Percentiles rank a stretch among this genome's conserved stretches.
Evolutionary conservation across 30 jellyfish, hydroid and myxozoan genomes (phyloP).

Genomic region (Turritopsis rubra): DNA sequence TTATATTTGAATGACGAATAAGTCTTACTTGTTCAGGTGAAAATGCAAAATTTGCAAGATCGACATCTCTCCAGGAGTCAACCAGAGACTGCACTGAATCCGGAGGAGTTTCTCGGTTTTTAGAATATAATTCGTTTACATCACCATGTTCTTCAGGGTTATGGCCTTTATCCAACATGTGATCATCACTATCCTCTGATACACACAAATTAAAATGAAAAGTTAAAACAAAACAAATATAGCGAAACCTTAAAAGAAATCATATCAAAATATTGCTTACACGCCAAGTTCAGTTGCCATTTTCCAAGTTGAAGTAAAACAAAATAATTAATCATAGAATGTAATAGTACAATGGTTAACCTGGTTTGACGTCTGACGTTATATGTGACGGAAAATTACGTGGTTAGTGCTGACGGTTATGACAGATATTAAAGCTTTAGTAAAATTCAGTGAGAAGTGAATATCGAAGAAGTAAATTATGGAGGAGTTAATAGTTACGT

Average conservation of each 20-base stretch:
- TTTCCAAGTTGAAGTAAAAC: not conserved
- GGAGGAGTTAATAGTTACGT: too few species aligned
- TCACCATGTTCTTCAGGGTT: not conserved
- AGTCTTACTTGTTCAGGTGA: constrained; percentile 10
- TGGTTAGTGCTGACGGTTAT: not conserved
- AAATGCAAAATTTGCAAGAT: not conserved
- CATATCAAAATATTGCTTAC: not conserved
- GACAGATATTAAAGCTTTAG: not conserved
- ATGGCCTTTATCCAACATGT: not conserved
- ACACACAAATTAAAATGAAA: not conserved
- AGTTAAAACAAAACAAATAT: not conserved
- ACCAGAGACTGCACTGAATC: constrained; percentile 6
- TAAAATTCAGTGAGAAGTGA: not conserved
- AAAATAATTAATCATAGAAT: too few species aligned
- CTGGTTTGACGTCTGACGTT: not conserved
- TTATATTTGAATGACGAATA: not conserved
- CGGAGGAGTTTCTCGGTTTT: not conserved
- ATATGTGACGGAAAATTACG: not conserved
- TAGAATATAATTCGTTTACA: not conserved
- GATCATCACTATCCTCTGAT: not conserved
- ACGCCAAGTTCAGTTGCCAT: not conserved
- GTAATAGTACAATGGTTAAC: not conserved
- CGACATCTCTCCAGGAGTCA: constrained; percentile 1
- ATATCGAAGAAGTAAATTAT: not conserved
- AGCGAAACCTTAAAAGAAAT: not conserved